phyloP scores from a whole-genome alignment of 35 echinoderm and acorn worm species.

The Chiridota heheva region DNA sequence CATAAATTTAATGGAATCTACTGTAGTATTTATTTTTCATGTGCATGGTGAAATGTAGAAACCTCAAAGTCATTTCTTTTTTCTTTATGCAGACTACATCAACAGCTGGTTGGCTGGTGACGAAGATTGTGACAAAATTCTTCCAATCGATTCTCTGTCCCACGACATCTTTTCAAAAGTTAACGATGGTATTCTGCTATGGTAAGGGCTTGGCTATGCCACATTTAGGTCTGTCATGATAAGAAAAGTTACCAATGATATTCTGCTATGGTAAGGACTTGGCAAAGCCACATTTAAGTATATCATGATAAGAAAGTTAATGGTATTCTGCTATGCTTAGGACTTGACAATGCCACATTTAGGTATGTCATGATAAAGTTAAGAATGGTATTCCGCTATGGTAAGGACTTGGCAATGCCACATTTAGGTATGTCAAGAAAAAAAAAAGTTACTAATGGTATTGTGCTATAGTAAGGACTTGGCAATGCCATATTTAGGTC shows the following conservation, averaged over 20 bases:
- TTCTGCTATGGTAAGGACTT: too few species aligned
- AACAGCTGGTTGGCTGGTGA: slow-evolving; percentile 62
- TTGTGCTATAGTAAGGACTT: too few species aligned
- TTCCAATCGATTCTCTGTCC: slow-evolving; percentile 29
- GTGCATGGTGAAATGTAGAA: too few species aligned
- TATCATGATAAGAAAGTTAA: neutral
- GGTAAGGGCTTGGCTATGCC: slow-evolving; percentile 33
- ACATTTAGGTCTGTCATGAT: neutral
- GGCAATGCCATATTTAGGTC: too few species aligned
- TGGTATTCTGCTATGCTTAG: neutral
- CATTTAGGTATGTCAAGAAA: too few species aligned
- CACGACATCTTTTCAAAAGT: slow-evolving; percentile 60
- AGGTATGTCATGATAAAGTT: too few species aligned
- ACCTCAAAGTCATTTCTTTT: neutral
- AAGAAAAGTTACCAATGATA: neutral
- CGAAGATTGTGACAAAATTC: neutral
- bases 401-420: too few species aligned
- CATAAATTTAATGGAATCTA: too few species aligned
- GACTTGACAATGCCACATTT: neutral
- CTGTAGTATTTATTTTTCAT: too few species aligned
- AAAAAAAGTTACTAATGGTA: too few species aligned
- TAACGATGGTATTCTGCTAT: slow-evolving; percentile 76
- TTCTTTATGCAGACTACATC: slow-evolving; percentile 66
- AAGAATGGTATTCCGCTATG: too few species aligned
- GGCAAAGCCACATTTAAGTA: neutral